These are phyloP conservation scores for Megaustenia siamemsis DNA, from an alignment of 2,888 invertebrate genomes.

Conservation along the genomic window DNA sequence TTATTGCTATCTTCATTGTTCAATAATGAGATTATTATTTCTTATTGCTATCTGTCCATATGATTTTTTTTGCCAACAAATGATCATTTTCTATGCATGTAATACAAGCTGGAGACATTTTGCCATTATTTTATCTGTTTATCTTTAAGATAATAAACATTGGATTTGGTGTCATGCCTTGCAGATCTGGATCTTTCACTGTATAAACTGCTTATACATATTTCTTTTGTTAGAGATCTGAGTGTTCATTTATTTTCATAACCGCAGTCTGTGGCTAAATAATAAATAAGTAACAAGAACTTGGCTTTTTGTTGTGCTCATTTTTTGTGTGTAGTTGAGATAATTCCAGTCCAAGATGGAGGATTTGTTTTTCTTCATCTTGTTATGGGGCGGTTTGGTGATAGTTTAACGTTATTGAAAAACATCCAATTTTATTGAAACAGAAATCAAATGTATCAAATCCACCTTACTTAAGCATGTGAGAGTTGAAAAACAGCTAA, in stretches of 20 bases:
- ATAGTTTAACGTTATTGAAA: too few species aligned
- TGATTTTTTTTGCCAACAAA: neutral
- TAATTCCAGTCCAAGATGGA: too few species aligned
- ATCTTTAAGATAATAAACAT: too few species aligned
- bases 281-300: neutral
- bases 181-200: neutral
- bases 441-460: too few species aligned
- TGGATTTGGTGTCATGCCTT: neutral
- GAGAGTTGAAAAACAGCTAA: too few species aligned
- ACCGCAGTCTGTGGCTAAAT: neutral
- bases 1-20: neutral
- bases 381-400: too few species aligned
- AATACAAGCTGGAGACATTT: neutral
- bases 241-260: neutral
- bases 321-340: too few species aligned
- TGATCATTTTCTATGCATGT: neutral
- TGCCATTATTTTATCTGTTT: neutral
- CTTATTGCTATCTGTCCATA: neutral
- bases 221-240: neutral
- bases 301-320: too few species aligned
- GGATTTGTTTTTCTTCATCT: too few species aligned
- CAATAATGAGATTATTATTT: too few species aligned
- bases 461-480: too few species aligned
- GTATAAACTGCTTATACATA: neutral
- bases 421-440: too few species aligned